phyloP scores from a whole-genome alignment of 2,888 invertebrate species.

The Cactoblastis cactorum region DNA sequence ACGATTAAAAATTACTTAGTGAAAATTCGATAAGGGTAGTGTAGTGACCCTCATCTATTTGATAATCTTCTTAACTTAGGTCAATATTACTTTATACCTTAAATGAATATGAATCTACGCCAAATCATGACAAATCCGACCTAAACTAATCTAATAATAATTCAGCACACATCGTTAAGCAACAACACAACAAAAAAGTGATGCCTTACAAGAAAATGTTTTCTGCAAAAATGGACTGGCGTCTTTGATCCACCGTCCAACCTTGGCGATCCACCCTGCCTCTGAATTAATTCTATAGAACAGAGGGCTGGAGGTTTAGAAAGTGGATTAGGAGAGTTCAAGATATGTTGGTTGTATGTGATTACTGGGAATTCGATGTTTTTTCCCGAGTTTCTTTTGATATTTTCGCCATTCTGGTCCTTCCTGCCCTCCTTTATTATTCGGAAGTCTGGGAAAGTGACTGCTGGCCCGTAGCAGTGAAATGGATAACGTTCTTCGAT shows the following conservation, averaged over 20 bases:
- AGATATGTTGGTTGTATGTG: conserved; percentile 31
- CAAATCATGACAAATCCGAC: conserved; percentile 10
- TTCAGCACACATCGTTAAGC: conserved; percentile 19
- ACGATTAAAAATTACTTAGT: too few relatives aligned
- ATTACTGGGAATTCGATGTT: conserved; percentile 43
- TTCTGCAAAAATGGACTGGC: conserved; percentile 38
- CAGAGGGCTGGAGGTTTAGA: neutral
- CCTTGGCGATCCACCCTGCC: conserved; percentile 26
- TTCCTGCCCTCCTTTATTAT: conserved; percentile 9
- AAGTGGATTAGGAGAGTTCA: conserved; percentile 23
- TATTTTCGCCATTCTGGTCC: conserved; percentile 38
- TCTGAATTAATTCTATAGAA: conserved; percentile 15
- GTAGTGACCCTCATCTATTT: neutral
- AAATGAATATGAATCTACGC: neutral
- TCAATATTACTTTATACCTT: neutral
- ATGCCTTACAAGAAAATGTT: conserved; percentile 42
- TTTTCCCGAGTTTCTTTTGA: conserved; percentile 46
- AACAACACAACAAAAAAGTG: conserved; percentile 32
- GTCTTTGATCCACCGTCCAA: conserved; percentile 33
- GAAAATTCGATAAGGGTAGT: too few relatives aligned
- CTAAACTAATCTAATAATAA: conserved; percentile 25
- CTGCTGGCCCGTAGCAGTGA: conserved; percentile 26
- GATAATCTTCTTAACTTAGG: neutral
- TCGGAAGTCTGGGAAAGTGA: conserved; percentile 17
- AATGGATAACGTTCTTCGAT: conserved; percentile 31